phyloP scores from a whole-genome alignment of 2,113 vertebrate genomes.

The Saimiri boliviensis region DNA sequence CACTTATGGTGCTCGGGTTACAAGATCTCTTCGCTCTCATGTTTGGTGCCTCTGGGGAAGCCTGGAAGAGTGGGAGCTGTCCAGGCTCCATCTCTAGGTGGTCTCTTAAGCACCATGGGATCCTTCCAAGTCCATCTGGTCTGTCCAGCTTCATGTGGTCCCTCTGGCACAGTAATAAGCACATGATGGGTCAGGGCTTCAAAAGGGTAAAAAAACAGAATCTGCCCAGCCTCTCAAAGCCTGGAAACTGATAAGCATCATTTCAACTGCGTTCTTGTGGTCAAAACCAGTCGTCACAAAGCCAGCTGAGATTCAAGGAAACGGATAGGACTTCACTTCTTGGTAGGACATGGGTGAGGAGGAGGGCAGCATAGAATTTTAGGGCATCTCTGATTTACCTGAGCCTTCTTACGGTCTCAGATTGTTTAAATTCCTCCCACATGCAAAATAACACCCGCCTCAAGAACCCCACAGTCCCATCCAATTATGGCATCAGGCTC shows the following conservation, averaged over 20 bases:
- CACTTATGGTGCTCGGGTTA: neutral
- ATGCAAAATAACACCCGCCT: neutral
- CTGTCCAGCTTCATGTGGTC: neutral
- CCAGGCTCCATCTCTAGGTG: neutral
- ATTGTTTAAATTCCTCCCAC: neutral
- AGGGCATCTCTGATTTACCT: neutral
- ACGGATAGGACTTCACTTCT: neutral
- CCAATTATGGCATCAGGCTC: neutral
- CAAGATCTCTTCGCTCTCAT: neutral
- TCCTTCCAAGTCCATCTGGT: neutral
- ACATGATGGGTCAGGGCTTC: neutral
- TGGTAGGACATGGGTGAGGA: neutral
- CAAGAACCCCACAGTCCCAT: neutral
- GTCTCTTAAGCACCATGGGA: neutral
- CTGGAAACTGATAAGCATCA: neutral
- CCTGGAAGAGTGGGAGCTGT: neutral
- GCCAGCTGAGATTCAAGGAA: neutral
- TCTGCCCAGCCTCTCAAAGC: neutral
- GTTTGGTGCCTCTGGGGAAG: neutral
- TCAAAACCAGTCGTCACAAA: neutral
- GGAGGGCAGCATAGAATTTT: neutral
- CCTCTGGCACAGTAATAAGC: neutral
- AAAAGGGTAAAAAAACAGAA: neutral
- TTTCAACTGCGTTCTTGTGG: neutral
- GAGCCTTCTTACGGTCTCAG: neutral